Percentiles rank a stretch among this genome's conserved stretches.
These are phyloP conservation scores for Heliconius himera DNA, from an alignment of 1,140 invertebrate species.

Conservation along the genomic window DNA sequence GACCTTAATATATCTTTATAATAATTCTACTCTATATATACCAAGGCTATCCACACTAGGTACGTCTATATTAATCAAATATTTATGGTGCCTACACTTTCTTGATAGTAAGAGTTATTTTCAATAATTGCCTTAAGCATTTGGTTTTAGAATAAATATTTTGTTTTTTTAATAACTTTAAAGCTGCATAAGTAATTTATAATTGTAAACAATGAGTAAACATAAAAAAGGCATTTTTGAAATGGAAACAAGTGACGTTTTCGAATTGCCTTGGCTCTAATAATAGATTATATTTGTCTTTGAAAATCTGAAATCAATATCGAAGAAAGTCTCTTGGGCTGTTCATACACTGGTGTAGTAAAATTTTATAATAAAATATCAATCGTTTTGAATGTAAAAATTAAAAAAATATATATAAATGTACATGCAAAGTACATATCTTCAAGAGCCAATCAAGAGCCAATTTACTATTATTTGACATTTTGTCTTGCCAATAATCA, in stretches of 20 bases:
- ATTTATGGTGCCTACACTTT: background rate
- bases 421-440: too few species aligned
- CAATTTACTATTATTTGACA: too few species aligned
- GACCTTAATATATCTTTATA: conserved; percentile 46
- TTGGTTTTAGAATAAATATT: too few species aligned
- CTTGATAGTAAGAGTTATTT: too few species aligned
- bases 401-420: too few species aligned
- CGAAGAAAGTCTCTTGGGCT: background rate
- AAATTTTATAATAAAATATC: background rate
- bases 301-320: conserved; percentile 21
- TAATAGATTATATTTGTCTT: conserved; percentile 8
- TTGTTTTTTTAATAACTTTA: too few species aligned
- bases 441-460: too few species aligned
- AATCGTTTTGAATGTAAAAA: too few species aligned
- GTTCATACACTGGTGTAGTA: background rate
- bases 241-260: background rate
- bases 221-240: background rate
- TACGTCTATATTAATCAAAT: background rate
- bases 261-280: conserved; percentile 19
- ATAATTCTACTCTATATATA: background rate
- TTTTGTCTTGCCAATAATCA: too few species aligned
- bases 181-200: too few species aligned
- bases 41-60: background rate
- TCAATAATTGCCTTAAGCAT: too few species aligned
- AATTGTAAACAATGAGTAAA: background rate